Evolutionary conservation across 2,113 vertebrate species (phyloP).

Genomic region (Arvicanthis niloticus): DNA sequence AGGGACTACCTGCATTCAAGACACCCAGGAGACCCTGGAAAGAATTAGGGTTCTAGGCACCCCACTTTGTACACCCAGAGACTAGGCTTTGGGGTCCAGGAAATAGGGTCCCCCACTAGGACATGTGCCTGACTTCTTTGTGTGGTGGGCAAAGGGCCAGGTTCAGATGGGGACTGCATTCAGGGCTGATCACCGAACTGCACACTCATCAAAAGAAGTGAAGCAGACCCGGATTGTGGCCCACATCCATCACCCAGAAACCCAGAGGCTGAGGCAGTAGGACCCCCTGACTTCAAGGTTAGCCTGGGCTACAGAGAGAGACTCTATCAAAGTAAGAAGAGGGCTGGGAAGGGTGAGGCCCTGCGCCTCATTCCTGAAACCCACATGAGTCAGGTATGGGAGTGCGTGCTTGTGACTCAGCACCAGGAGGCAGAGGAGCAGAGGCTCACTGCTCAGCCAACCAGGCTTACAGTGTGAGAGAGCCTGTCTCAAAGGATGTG

Average conservation of each 20-base stretch:
- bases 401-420: neutral
- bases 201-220: neutral
- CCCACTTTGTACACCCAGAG: neutral
- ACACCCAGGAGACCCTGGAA: neutral
- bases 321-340: neutral
- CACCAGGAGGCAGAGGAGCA: neutral
- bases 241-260: neutral
- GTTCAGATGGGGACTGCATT: no score
- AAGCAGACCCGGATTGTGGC: neutral
- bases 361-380: neutral
- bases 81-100: neutral
- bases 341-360: neutral
- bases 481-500: neutral
- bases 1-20: neutral
- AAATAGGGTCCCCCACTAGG: neutral
- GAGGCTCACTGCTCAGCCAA: no score
- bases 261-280: neutral
- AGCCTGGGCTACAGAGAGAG: neutral
- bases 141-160: neutral
- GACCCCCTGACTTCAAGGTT: neutral
- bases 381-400: neutral
- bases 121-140: neutral
- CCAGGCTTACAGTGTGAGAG: neutral
- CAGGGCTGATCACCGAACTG: neutral
- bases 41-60: neutral